Evolutionary conservation across 1,140 invertebrate species (phyloP).

Genomic region (Caenorhabditis latens): DNA sequence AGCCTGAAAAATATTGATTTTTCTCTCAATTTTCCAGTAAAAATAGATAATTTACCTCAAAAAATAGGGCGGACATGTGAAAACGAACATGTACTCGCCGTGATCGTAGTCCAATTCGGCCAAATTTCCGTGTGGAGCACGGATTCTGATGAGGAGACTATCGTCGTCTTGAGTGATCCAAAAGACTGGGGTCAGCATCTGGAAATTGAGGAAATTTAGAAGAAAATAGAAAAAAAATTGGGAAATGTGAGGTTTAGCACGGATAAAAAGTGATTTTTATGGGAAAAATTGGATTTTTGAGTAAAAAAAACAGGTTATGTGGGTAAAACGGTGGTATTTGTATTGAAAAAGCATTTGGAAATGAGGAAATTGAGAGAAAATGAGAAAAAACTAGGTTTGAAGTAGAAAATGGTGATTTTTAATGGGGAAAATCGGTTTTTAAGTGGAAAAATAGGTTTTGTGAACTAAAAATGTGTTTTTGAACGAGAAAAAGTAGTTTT

Average conservation of each 20-base stretch:
- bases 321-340: too few relatives aligned
- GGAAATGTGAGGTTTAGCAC: not conserved
- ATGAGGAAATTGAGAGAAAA: too few relatives aligned
- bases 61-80: constrained; percentile 61
- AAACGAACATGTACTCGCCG: constrained; percentile 46
- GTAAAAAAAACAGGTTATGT: too few relatives aligned
- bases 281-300: too few relatives aligned
- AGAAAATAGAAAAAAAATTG: not conserved
- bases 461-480: too few relatives aligned
- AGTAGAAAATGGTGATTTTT: too few relatives aligned
- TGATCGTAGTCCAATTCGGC: constrained; percentile 58
- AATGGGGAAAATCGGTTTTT: too few relatives aligned
- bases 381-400: too few relatives aligned
- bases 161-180: constrained; percentile 58
- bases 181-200: constrained; percentile 63
- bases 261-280: too few relatives aligned
- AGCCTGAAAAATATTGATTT: not conserved
- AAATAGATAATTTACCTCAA: constrained; percentile 4
- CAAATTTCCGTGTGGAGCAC: constrained; percentile 53
- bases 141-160: constrained; percentile 53
- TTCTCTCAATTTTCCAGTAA: not conserved
- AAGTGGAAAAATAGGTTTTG: too few relatives aligned
- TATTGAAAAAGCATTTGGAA: too few relatives aligned
- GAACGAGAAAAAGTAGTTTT: too few relatives aligned
- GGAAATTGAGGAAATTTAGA: not conserved